A percentile compares a stretch with the other conserved stretches of the same genome.
Evolutionary conservation across 2,888 invertebrate genomes (phyloP).

Genomic region (Cantharis nigra): DNA sequence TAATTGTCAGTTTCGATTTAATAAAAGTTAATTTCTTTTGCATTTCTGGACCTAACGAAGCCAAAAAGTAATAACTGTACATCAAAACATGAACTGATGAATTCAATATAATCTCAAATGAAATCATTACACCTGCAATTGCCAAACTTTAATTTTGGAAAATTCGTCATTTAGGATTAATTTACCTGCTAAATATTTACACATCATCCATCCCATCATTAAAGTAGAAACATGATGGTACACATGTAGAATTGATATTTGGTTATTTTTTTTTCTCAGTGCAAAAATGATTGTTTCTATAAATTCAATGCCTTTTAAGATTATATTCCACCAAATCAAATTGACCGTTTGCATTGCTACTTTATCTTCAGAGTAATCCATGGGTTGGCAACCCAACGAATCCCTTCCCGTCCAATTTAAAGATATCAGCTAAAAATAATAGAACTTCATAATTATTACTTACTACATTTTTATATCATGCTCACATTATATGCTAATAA

Average conservation of each 20-base stretch:
- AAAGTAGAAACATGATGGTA: slow-evolving; percentile 70
- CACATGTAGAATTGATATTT: slow-evolving; percentile 70
- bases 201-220: slow-evolving; percentile 60
- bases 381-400: slow-evolving; percentile 69
- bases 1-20: slow-evolving; percentile 61
- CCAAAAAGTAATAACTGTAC: slow-evolving; percentile 74
- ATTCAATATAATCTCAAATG: slow-evolving; percentile 67
- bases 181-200: slow-evolving; percentile 17
- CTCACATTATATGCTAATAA: no score
- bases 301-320: slow-evolving; percentile 69
- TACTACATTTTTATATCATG: no score
- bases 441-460: no score
- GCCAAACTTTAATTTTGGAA: background rate
- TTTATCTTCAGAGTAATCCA: slow-evolving; percentile 70
- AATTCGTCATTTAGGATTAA: background rate
- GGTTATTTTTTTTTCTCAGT: slow-evolving; percentile 68
- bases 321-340: slow-evolving; percentile 62
- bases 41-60: slow-evolving; percentile 64
- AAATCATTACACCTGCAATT: slow-evolving; percentile 66
- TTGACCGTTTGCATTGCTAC: slow-evolving; percentile 61
- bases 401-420: slow-evolving; percentile 60
- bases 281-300: slow-evolving; percentile 71
- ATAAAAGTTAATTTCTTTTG: slow-evolving; percentile 62
- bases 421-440: no score
- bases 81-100: slow-evolving; percentile 73